Base-by-base conservation (phyloP, 2,113 vertebrate genomes). In the Vanacampus margaritifer region DNA sequence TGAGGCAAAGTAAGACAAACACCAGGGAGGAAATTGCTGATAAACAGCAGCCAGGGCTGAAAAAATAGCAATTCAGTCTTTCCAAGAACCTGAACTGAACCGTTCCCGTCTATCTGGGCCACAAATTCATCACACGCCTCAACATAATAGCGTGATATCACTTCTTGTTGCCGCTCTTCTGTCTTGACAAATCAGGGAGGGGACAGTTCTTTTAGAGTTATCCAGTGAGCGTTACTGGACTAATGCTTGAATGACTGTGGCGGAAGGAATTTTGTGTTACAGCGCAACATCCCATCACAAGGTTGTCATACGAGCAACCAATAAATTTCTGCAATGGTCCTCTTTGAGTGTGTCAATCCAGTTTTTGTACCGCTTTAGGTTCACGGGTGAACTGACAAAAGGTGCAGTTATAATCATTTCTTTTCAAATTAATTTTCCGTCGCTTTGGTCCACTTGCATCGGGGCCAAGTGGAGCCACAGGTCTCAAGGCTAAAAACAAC, bases 1-100 rank as follows among this genome's bases (percentile, higher is more conserved):
- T 0, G 28, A 39, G 68, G 81, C 79, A 71, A 79, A 89, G 19
- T 0, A 24, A 39, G 71, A 82, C 79, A 73, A 82, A 89, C 70
- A 73, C 57, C 41, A 45, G 74, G 50, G 63, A 67, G 78, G 67
- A 81, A 79, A 78, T 21, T 24, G 37, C 23, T 66, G 69, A 79
- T 74, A 57, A 78, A 79, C 21, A 26, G 54, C 26, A 43, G n/a
- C 59, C 59, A 19, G 11, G n/a, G 58, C 68, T 65, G 64, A 58
- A 73, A n/a, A 72, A 68, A 65, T 6, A 32, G 62, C 65, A 28
- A 23, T 0, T 36, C 3, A 46, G 71, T 77, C 69, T 62, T 62
- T 11, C 54, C 10, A 50, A 19, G 65, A 65, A 75, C 73, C 69
- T 64, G 68, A 71, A 69, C 21, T 41, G 62, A 12, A 78, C 74